phyloP scores from a whole-genome alignment of 2,113 vertebrate species.

The Lepus americanus region DNA sequence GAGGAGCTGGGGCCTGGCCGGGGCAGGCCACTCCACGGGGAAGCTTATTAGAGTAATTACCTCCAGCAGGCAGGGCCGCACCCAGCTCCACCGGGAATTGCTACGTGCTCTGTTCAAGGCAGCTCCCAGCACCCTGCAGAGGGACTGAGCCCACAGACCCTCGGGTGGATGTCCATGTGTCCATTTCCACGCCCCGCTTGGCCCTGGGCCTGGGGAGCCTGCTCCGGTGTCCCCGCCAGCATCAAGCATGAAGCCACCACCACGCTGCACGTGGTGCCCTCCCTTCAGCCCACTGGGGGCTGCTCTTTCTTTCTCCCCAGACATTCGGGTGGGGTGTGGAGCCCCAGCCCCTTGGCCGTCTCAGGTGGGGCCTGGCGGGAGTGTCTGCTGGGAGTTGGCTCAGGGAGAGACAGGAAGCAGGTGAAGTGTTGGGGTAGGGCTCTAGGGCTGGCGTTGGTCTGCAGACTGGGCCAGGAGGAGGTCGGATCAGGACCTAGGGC shows the following conservation, averaged over 20 bases:
- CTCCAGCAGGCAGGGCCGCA: conserved; percentile 64
- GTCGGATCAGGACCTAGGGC: background rate
- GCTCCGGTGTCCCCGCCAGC: background rate
- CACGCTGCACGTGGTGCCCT: conserved; percentile 15
- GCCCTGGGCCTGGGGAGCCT: background rate
- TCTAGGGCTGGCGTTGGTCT: conserved; percentile 17
- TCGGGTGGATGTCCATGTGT: background rate
- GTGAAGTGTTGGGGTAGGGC: conserved; percentile 17
- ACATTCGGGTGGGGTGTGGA: conserved; percentile 2
- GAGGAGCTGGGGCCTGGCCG: conserved; percentile 59
- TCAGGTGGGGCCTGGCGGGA: background rate
- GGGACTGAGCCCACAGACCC: background rate
- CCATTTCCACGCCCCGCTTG: background rate
- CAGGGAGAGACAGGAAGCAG: conserved; percentile 32
- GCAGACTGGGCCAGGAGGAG: background rate
- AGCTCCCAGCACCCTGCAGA: background rate
- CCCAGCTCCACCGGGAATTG: conserved; percentile 60
- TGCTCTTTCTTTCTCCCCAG: background rate
- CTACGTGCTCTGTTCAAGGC: conserved; percentile 55
- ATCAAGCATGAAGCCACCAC: background rate
- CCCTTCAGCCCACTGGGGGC: background rate
- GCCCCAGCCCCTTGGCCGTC: background rate
- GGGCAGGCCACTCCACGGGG: conserved; percentile 60
- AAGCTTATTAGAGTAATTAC: conserved; percentile 83
- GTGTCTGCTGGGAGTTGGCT: background rate